phyloP scores from a whole-genome alignment of 2,888 invertebrate genomes.

The Drosophila rubida region DNA sequence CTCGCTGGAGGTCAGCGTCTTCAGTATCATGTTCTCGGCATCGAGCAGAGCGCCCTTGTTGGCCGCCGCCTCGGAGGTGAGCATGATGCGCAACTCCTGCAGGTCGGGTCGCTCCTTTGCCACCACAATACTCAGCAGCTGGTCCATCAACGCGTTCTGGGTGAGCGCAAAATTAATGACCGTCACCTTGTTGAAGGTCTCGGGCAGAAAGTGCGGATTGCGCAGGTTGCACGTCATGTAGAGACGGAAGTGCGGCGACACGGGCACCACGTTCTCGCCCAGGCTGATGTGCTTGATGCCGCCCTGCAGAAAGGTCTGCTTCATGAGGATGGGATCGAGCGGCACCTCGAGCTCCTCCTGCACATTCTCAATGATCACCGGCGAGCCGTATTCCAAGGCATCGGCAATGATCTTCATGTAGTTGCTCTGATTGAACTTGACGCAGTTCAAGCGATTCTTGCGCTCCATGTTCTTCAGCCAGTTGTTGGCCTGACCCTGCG shows the following conservation, averaged over 20 bases:
- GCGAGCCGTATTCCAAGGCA: constrained; percentile 90
- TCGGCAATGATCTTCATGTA: constrained; percentile 87
- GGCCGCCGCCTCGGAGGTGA: constrained; percentile 92
- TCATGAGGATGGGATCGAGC: constrained; percentile 91
- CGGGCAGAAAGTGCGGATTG: constrained; percentile 95
- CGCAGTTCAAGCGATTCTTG: constrained; percentile 81
- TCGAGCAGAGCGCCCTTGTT: constrained; percentile 93
- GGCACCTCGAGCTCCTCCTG: constrained; percentile 94
- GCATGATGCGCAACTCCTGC: constrained; percentile 92
- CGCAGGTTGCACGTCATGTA: constrained; percentile 95
- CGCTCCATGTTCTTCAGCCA: constrained; percentile 95
- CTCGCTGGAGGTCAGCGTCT: constrained; percentile 92
- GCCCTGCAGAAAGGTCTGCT: constrained; percentile 92
- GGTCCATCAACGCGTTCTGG: constrained; percentile 92
- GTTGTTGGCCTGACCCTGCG: constrained; percentile 96
- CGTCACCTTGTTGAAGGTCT: constrained; percentile 93
- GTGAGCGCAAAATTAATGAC: constrained; percentile 94
- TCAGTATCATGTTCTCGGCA: constrained; percentile 95
- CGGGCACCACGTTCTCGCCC: constrained; percentile 94
- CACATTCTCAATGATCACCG: constrained; percentile 93
- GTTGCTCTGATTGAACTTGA: constrained; percentile 84
- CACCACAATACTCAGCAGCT: constrained; percentile 93
- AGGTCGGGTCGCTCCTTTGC: constrained; percentile 95
- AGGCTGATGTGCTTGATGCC: constrained; percentile 91
- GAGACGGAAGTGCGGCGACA: constrained; percentile 91